phyloP scores from a whole-genome alignment of 2,888 invertebrate genomes.

The Druceiella hillmani region DNA sequence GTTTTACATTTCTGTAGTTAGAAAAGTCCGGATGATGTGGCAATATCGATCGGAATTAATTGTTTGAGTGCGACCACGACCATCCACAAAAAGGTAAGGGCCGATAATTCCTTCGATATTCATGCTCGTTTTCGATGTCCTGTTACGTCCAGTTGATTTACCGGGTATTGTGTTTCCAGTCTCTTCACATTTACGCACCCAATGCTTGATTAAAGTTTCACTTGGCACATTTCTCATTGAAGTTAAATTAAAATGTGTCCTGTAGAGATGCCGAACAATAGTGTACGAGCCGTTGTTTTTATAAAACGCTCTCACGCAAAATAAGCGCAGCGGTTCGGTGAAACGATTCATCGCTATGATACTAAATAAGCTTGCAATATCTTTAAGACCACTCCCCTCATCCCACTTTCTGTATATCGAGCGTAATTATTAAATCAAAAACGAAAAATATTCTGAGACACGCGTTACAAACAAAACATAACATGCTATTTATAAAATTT shows the following conservation, averaged over 20 bases:
- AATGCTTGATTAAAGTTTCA: constrained; percentile 8
- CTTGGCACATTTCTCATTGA: constrained; percentile 2
- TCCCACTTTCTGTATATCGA: background rate
- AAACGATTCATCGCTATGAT: constrained; percentile 10
- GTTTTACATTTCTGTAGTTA: constrained; percentile 3
- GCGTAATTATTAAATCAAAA: constrained; percentile 5
- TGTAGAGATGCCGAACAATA: background rate
- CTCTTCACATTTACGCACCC: constrained; percentile 12
- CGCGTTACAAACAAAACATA: too few species aligned
- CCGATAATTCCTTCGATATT: constrained; percentile 7
- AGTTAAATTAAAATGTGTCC: background rate
- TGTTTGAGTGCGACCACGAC: constrained; percentile 1
- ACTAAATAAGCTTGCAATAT: constrained; percentile 9
- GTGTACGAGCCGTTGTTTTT: too few species aligned
- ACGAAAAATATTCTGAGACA: constrained; percentile 6
- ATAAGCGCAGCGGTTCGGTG: constrained; percentile 8
- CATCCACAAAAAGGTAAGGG: constrained; percentile 3
- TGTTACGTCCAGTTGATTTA: constrained; percentile 9
- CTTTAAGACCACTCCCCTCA: constrained; percentile 5
- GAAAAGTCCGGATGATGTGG: constrained; percentile 5
- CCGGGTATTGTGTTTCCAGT: constrained; percentile 10
- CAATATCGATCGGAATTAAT: constrained; percentile 6
- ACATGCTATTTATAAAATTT: too few species aligned
- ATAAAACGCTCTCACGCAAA: constrained; percentile 9
- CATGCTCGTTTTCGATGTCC: constrained; percentile 11